Evolutionary conservation across 2,797 vertebrate genomes (phyloP).

Genomic region (Phataginus tricuspis): DNA sequence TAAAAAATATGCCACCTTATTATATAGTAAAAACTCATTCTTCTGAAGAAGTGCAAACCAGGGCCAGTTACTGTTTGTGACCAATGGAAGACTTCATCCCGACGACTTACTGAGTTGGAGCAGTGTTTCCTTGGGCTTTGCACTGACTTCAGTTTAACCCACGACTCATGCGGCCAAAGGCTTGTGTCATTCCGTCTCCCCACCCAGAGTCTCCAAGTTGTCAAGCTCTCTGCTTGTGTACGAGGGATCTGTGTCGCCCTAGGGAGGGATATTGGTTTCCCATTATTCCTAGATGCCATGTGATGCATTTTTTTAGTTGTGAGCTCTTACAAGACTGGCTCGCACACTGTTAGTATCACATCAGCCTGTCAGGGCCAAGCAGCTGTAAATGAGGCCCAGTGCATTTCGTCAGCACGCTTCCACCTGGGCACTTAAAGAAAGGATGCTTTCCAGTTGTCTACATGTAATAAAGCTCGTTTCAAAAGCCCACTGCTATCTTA

Average conservation of each 20-base stretch:
- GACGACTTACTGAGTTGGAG: not conserved
- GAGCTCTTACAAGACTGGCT: constrained; percentile 16
- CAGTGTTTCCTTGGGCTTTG: constrained; percentile 11
- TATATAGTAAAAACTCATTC: not conserved
- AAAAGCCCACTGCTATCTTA: not conserved
- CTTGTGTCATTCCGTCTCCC: not conserved
- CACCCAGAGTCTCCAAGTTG: not conserved
- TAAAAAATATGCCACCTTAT: not conserved
- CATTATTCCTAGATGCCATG: constrained; percentile 59
- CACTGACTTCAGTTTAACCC: not conserved
- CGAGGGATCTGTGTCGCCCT: constrained; percentile 2
- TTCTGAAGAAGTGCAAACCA: constrained; percentile 5
- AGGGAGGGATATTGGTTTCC: constrained; percentile 61
- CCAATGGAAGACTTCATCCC: not conserved
- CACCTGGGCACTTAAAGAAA: not conserved
- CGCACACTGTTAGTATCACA: constrained; percentile 71
- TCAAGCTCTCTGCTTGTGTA: not conserved
- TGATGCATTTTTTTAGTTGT: constrained; percentile 64
- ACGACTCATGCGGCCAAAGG: not conserved
- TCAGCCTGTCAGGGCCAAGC: constrained; percentile 47
- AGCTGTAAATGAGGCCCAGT: constrained; percentile 64
- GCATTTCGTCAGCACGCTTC: constrained; percentile 50
- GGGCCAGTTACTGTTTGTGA: not conserved
- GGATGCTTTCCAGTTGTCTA: constrained; percentile 35
- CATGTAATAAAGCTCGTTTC: constrained; percentile 37